Conservation (phyloP, 2,888 invertebrate species). For the Sussaba pulchella region DNA sequence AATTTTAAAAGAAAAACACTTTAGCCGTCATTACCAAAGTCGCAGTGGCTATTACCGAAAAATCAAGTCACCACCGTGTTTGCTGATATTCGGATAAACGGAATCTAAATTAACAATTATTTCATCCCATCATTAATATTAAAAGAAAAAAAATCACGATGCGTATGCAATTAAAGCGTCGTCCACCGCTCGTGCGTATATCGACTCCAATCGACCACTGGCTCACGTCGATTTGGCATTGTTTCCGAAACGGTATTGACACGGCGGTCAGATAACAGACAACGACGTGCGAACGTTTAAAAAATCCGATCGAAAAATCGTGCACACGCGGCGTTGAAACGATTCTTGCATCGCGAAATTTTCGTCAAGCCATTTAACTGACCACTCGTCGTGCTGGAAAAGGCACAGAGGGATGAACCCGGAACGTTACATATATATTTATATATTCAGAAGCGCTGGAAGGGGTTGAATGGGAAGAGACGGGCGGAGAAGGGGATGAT, state of each 20-base stretch:
- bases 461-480: neutral
- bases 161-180: neutral
- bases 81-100: no score
- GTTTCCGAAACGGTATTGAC: slow-evolving; percentile 43
- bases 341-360: slow-evolving; percentile 36
- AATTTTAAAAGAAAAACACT: no score
- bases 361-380: slow-evolving; percentile 40
- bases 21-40: no score
- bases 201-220: slow-evolving; percentile 60
- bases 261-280: neutral
- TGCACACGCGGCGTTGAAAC: slow-evolving; percentile 3
- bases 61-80: no score
- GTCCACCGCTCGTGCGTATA: neutral
- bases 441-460: neutral
- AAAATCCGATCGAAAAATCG: slow-evolving; percentile 43
- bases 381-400: no score
- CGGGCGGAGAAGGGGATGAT: slow-evolving; percentile 3
- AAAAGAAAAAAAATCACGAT: neutral
- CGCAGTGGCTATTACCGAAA: no score
- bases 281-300: slow-evolving; percentile 16
- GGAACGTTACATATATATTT: no score
- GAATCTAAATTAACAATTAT: no score
- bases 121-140: no score
- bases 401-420: no score
- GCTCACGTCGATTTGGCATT: slow-evolving; percentile 46